Percentiles rank a stretch among this genome's conserved stretches.
Conservation (phyloP, 2,888 invertebrate species). For the Stictocephala bisonia region DNA sequence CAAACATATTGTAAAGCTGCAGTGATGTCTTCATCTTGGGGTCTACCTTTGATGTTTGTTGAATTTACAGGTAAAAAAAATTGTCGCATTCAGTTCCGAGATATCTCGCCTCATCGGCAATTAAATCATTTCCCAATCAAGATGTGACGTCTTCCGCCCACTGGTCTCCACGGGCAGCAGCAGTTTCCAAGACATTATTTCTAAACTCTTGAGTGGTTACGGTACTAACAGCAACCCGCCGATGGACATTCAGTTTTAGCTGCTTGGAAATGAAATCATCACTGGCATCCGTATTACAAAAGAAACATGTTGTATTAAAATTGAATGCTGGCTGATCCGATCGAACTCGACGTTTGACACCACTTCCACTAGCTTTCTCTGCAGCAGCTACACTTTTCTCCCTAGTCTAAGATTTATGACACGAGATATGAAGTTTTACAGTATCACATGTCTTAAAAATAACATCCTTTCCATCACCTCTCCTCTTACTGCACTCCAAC, state of each 20-base stretch:
- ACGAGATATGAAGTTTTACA: background rate
- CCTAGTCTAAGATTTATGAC: background rate
- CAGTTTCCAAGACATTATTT: background rate
- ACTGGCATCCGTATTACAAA: background rate
- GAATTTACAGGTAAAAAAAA: background rate
- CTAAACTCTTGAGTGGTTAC: background rate
- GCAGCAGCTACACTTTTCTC: background rate
- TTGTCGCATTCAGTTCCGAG: background rate
- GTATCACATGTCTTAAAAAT: too few species aligned
- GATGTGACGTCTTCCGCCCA: background rate
- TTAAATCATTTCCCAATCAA: slow-evolving; percentile 23
- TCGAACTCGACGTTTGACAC: background rate
- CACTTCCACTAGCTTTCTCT: background rate
- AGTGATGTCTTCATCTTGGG: background rate
- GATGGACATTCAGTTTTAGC: background rate
- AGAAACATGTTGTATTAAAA: background rate
- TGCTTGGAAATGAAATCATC: background rate
- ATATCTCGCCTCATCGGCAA: slow-evolving; percentile 18
- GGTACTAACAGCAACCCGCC: background rate
- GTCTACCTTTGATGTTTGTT: background rate
- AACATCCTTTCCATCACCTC: too few species aligned
- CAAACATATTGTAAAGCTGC: background rate
- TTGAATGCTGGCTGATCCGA: background rate
- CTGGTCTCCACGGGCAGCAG: background rate
- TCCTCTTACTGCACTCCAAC: too few species aligned